Evolutionary conservation across 2,113 vertebrate species (phyloP).

Genomic region (Pelecanus crispus): DNA sequence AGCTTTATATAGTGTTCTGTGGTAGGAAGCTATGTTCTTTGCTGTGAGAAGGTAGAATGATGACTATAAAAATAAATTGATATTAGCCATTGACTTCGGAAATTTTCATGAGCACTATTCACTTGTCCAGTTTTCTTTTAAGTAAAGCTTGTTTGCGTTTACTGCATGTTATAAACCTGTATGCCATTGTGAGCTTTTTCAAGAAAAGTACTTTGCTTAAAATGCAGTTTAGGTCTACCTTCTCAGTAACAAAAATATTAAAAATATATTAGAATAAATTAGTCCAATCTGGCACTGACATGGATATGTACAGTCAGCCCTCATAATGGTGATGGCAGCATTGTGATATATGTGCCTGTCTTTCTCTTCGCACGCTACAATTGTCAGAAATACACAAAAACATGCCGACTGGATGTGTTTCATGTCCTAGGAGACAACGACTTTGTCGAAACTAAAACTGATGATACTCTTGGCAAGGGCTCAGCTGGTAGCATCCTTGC

Average conservation of each 20-base stretch:
- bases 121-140: neutral
- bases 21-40: neutral
- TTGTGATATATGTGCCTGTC: neutral
- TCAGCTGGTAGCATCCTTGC: neutral
- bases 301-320: too few species aligned
- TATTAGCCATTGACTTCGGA: neutral
- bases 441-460: neutral
- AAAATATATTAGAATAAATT: neutral
- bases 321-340: neutral
- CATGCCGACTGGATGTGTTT: neutral
- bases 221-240: neutral
- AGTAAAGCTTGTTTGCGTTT: neutral
- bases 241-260: neutral
- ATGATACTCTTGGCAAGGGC: neutral
- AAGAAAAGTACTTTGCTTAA: neutral
- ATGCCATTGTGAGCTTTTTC: neutral
- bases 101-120: neutral
- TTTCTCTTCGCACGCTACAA: neutral
- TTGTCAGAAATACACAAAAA: neutral
- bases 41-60: neutral
- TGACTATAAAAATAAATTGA: neutral
- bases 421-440: neutral
- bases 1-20: neutral
- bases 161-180: neutral
- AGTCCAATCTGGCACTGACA: neutral